Conservation (phyloP, 2,888 invertebrate genomes). For the Coleophora flavipennella region DNA sequence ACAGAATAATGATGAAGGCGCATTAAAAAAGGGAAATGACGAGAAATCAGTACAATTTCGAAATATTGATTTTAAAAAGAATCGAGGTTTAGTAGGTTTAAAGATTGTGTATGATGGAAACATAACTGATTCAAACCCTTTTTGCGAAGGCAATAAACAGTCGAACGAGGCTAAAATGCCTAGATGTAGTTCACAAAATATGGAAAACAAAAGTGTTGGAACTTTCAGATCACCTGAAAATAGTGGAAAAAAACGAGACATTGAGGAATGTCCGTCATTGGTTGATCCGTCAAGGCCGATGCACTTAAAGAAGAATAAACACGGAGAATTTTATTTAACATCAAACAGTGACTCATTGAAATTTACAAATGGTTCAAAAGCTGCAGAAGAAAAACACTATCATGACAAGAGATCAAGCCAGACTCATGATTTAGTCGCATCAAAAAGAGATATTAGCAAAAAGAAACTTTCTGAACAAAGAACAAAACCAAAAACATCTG, state of each 20-base stretch:
- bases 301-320: too few species aligned
- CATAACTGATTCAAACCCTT: background rate
- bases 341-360: too few species aligned
- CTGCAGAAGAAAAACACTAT: too few species aligned
- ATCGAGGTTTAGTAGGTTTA: constrained; percentile 33
- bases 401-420: too few species aligned
- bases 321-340: too few species aligned
- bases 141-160: background rate
- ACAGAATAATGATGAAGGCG: constrained; percentile 2
- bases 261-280: background rate
- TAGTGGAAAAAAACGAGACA: background rate
- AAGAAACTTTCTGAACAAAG: too few species aligned
- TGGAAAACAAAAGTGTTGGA: background rate
- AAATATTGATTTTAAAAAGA: constrained; percentile 31
- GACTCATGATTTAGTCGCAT: too few species aligned
- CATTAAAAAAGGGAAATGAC: constrained; percentile 15
- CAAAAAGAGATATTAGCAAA: too few species aligned
- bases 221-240: background rate
- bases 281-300: too few species aligned
- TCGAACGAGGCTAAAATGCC: background rate
- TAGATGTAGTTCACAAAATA: background rate
- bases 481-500: too few species aligned
- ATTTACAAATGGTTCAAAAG: too few species aligned
- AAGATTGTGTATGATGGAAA: constrained; percentile 20
- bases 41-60: constrained; percentile 9